Evolutionary conservation across 2,888 invertebrate genomes (phyloP).

Genomic region (Apomyelois bistriatella): DNA sequence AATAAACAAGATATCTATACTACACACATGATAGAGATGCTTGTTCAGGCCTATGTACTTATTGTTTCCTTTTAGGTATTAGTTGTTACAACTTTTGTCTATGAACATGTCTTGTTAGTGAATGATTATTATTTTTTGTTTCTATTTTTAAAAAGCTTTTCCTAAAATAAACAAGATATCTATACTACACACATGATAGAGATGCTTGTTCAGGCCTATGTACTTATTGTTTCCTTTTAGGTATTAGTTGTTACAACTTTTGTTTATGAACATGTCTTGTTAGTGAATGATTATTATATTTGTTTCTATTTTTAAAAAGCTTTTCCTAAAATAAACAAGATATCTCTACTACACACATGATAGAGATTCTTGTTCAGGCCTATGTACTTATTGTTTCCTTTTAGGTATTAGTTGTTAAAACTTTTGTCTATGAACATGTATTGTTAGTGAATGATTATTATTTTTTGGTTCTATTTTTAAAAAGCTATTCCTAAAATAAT

Average conservation of each 20-base stretch:
- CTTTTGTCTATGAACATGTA: background rate
- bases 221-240: conserved; percentile 37
- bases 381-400: conserved; percentile 33
- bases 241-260: conserved; percentile 25
- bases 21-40: conserved; percentile 49
- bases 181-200: conserved; percentile 46
- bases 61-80: conserved; percentile 38
- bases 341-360: conserved; percentile 53
- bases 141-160: no score
- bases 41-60: conserved; percentile 43
- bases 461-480: no score
- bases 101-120: background rate
- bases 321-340: conserved; percentile 69
- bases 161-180: conserved; percentile 76
- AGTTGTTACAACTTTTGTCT: conserved; percentile 12
- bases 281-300: background rate
- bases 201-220: conserved; percentile 47
- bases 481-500: conserved; percentile 47
- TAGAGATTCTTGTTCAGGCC: conserved; percentile 51
- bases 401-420: conserved; percentile 30
- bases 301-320: no score
- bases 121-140: background rate
- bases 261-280: background rate
- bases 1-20: conserved; percentile 72
- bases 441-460: background rate